Evolutionary conservation across 2,888 invertebrate genomes (phyloP), one percentile per base, ranked within the genome.

Genomic region (Cynaeus angustus): DNA sequence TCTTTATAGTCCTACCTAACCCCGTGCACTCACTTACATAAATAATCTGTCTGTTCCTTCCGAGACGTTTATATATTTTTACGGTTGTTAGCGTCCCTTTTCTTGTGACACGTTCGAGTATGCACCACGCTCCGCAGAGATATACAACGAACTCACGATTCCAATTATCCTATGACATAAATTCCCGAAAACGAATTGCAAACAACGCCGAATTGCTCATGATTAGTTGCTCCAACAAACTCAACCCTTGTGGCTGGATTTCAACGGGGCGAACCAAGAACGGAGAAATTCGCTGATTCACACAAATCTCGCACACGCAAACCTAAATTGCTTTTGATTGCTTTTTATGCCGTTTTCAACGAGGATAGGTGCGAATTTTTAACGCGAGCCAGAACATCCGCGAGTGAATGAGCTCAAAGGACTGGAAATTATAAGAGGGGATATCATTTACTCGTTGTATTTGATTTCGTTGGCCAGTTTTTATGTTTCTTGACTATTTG

Each of bases 141-240:
- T 41, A 59, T 12, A 53, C 48, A 45, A 64, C 64, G 61, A 70
- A 45, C 72, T 67, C 68, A 55, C 61, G 55, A 37, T 50, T 52
- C 65, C 65, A 66, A 66, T 67, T 69, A 73, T 56, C 56, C 65
- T 65, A 48, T 56, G 56, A 61, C 68, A 52, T 38, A 68, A 66
- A 70, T 66, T 64, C 38, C 13, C 52, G 45, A 48, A 65, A 68
- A 67, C 69, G 65, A 65, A 64, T 64, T 70, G 62, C 56, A 48
- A 68, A 56, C 56, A 66, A 28, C 62, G 67, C 67, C 73, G 69
- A 68, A 70, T 67, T 66, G 61, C 52, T 62, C 69, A 65, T 73
- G 70, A 73, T 73, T 73, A 73, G 71, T 66, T 69, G 65, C 70
- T 41, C 65, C 61, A 50, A 52, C 65, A 65, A 65, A 65, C 53